These are phyloP conservation scores for Pygoscelis adeliae DNA, from an alignment of 2,113 vertebrate species.

Conservation along the genomic window DNA sequence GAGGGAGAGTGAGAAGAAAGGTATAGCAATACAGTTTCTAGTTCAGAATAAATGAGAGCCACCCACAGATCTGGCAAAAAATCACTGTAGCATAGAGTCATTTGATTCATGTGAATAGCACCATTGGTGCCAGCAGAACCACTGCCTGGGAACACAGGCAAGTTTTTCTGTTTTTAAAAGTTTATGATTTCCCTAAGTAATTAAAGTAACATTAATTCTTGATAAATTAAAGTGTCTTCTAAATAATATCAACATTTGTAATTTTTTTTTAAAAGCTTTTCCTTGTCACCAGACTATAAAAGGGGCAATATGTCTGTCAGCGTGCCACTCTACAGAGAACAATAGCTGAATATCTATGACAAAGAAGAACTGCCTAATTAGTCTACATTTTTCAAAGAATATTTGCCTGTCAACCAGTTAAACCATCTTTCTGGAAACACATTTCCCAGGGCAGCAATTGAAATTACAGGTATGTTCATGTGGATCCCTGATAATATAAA, in stretches of 20 bases:
- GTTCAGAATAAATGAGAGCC: not conserved
- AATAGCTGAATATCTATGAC: conserved; percentile 16
- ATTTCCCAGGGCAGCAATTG: conserved; percentile 36
- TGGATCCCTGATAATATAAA: conserved; percentile 39
- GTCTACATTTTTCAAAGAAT: conserved; percentile 45
- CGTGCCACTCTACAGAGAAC: conserved; percentile 2
- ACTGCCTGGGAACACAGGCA: not conserved
- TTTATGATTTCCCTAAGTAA: not conserved
- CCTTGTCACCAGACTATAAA: not conserved
- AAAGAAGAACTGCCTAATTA: conserved; percentile 61
- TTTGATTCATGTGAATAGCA: not conserved
- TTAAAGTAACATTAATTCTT: conserved; percentile 22
- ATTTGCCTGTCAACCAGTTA: conserved; percentile 57
- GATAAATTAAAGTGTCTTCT: not conserved
- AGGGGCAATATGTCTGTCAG: not conserved
- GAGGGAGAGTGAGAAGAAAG: not conserved
- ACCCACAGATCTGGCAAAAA: not conserved
- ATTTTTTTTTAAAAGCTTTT: conserved; percentile 21
- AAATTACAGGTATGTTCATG: conserved; percentile 59
- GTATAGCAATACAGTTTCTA: not conserved
- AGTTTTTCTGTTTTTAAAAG: not conserved
- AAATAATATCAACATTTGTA: not conserved
- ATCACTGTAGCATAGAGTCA: not conserved
- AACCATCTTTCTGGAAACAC: conserved; percentile 55
- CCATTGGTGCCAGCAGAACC: not conserved